phyloP scores from a whole-genome alignment of 64 coral and sea anemone species.

The Trachythela sp. region DNA sequence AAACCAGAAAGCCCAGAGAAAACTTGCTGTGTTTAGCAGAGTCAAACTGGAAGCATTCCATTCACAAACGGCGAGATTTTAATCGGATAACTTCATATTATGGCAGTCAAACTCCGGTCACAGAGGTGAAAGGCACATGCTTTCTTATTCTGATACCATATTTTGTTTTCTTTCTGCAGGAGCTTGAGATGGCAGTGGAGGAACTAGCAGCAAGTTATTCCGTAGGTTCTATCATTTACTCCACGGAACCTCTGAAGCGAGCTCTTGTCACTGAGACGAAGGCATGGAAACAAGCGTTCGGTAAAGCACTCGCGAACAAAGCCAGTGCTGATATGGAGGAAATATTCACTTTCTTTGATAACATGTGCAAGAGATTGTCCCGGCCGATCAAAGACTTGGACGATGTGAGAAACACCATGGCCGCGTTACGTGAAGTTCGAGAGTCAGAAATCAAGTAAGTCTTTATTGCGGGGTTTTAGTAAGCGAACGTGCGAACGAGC shows the following conservation, averaged over 20 bases:
- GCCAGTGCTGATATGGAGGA: constrained; percentile 99
- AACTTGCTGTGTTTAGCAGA: too few species aligned
- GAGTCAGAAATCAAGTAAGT: constrained; percentile 98
- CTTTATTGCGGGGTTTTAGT: background rate
- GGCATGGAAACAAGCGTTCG: constrained; percentile 96
- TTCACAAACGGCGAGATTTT: too few species aligned
- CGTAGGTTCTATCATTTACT: constrained; percentile 79
- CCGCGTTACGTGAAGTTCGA: constrained; percentile 82
- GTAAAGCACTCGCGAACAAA: constrained; percentile 88
- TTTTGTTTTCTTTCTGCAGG: constrained; percentile 30
- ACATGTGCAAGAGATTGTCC: constrained; percentile 75
- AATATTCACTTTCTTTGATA: constrained; percentile 98
- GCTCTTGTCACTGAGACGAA: constrained; percentile 95
- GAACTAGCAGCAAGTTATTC: constrained; percentile 73
- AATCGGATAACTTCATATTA: too few species aligned
- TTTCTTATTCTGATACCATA: too few species aligned
- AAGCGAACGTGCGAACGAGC: background rate
- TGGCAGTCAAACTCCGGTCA: too few species aligned
- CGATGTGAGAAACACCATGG: constrained; percentile 96
- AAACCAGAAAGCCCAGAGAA: too few species aligned
- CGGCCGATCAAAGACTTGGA: constrained; percentile 86
- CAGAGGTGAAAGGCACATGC: too few species aligned
- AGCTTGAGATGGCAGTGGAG: constrained; percentile 73
- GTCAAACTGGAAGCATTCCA: too few species aligned
- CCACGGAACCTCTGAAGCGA: constrained; percentile 77